Evolutionary conservation across 1,140 invertebrate genomes (phyloP).

Genomic region (Ceratina japonica): DNA sequence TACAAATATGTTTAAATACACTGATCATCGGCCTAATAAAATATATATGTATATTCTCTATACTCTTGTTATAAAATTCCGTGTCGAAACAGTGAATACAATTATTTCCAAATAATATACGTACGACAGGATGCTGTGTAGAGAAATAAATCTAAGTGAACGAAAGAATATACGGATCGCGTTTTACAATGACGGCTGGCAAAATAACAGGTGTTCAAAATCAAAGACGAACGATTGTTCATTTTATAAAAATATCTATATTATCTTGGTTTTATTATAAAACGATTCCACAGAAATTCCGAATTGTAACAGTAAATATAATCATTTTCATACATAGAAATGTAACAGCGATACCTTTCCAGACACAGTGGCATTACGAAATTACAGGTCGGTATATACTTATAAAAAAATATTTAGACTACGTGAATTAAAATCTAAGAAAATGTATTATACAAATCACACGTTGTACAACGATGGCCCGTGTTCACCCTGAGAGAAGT

Average conservation of each 20-base stretch:
- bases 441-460: constrained; percentile 18
- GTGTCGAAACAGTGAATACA: neutral
- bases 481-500: constrained; percentile 1
- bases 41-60: too few species aligned
- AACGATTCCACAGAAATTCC: constrained; percentile 22
- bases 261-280: constrained; percentile 10
- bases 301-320: constrained; percentile 4
- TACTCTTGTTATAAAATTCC: too few species aligned
- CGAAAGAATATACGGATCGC: neutral
- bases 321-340: neutral
- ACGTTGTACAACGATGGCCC: constrained; percentile 10
- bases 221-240: too few species aligned
- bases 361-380: neutral
- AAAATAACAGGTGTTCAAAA: neutral
- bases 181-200: neutral
- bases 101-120: too few species aligned
- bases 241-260: constrained; percentile 25
- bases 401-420: constrained; percentile 20
- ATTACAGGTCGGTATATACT: constrained; percentile 20
- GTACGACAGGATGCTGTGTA: neutral
- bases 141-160: neutral
- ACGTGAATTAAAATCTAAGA: constrained; percentile 23
- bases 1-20: too few species aligned
- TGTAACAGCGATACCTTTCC: neutral
- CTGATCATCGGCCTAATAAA: too few species aligned